Base-by-base conservation (phyloP, 2,888 invertebrate species). In the Dexiosoma caninum region DNA sequence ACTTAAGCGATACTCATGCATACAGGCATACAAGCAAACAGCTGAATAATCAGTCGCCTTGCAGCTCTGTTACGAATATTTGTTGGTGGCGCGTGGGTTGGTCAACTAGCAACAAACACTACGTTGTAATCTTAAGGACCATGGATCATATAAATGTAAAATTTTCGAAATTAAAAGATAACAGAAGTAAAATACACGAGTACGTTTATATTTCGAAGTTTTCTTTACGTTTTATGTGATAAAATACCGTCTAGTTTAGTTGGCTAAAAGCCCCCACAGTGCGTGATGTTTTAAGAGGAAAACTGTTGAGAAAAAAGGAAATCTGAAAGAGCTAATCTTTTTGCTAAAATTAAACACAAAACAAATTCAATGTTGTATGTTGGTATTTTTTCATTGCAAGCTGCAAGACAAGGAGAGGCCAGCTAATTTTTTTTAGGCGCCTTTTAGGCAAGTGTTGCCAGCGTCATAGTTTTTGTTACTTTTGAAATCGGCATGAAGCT, bases 81-180 rank as follows among this genome's bases (percentile, higher is more conserved):
- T 67, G 40, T 59, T 64, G 75, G 57, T 74, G 80, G 78, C 80
- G 78, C 78, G 83, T 83, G 82, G 83, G 83, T 82, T 83, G 82
- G 83, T 79, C 83, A 83, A 80, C 78, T 72, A 72, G 64, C 69
- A 81, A 81, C 69, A 60, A 37, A 51, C 66, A 70, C 35, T 19
- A 76, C 27, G 66, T 62, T 51, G 21, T 66, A 69, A 77, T 81
- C 77, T 69, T 69, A 81, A 81, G 81, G 81, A 81, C 77, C 64
- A 57, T 64, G 77, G 64, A 69, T 77, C 69, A 69, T 49, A 77
- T 57, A 69, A 81, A 77, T 81, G 72, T 74, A 30, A 64, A 70
- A 66, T 64, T 64, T 67, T 60, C 49, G 35, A 62, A 53, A 81
- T 67, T 60, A 67, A 66, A 37, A 71, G 76, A 72, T 72, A 72